Evolutionary conservation across 2,797 vertebrate species (phyloP), one percentile per base, ranked within the genome.

Genomic region (Mycteria americana): DNA sequence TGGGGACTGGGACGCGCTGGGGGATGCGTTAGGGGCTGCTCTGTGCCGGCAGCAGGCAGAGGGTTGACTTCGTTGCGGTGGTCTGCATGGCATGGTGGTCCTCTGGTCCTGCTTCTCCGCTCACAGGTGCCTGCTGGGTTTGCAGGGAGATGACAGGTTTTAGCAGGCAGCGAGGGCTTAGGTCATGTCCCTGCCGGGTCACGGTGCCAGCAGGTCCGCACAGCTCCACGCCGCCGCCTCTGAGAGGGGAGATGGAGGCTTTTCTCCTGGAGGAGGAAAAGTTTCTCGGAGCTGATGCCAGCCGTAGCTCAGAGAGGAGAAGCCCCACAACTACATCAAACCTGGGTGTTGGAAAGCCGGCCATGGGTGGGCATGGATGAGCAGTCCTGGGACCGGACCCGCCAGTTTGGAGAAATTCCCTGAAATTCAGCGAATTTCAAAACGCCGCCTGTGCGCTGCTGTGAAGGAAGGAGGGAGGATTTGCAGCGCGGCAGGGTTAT

Each of bases 1-100:
- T 5, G 19, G 41, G 35, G 60, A 53, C 3, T 3, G 76, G 50
- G 68, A 27, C 41, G 0, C 1, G 6, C 56, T 35, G 3, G 0
- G 51, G 39, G 64, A 16, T 45, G 41, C 6, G 2, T 33, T 54
- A 13, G 41, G 41, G 50, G 43, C 50, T 57, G 50, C 31, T 70
- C 23, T 22, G 45, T 13, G 39, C 31, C 5, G 5, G 78, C 11
- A 25, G 72, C 28, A 31, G 50, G 45, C 10, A 10, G n/a, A 53
- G 35, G 56, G 25, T 4, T 78, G 85, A 7, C 60, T 67, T 46
- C 57, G 10, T 23, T 53, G 67, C 18, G 3, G 28, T 37, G 31
- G 4, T 76, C 46, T 50, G 53, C 51, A 18, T 30, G 18, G 63
- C 8, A 1, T 4, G 12, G 18, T 51, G 28, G 37, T n/a, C 57